Percentiles rank a stretch among this genome's conserved stretches.
Conservation (phyloP, 2,888 invertebrate genomes). For the Nebria salina region DNA sequence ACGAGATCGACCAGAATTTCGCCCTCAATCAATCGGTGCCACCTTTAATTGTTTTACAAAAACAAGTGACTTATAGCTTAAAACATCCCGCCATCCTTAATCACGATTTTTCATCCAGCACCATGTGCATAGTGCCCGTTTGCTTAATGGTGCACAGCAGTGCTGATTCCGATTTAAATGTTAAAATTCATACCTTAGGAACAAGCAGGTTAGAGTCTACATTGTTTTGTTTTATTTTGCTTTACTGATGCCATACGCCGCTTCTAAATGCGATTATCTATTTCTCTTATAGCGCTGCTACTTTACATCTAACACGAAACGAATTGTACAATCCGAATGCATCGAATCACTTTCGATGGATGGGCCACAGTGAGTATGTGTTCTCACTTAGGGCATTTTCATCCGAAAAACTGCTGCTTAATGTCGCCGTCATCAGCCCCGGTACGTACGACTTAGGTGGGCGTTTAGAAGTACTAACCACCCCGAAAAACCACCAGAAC, state of each 20-base stretch:
- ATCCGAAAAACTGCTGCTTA: constrained; percentile 56
- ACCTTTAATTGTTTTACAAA: constrained; percentile 55
- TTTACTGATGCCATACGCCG: neutral
- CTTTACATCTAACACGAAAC: constrained; percentile 22
- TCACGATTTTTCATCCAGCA: constrained; percentile 71
- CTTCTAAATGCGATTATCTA: neutral
- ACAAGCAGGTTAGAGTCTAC: constrained; percentile 65
- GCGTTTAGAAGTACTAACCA: constrained; percentile 67
- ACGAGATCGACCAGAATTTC: neutral
- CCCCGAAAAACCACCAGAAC: constrained; percentile 53
- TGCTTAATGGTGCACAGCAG: constrained; percentile 75
- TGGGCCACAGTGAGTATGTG: constrained; percentile 57
- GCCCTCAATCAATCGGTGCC: constrained; percentile 12
- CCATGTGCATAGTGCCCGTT: constrained; percentile 75
- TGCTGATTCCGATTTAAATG: constrained; percentile 67
- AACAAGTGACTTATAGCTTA: constrained; percentile 69
- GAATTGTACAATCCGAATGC: constrained; percentile 55
- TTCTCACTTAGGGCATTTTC: constrained; percentile 56
- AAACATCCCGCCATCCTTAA: constrained; percentile 67
- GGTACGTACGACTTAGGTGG: constrained; percentile 76
- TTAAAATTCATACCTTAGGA: constrained; percentile 71
- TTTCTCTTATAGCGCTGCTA: constrained; percentile 23
- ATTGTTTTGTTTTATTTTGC: neutral
- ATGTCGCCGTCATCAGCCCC: constrained; percentile 70
- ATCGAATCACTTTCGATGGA: constrained; percentile 60